Evolutionary conservation across 2,113 vertebrate genomes (phyloP).

Genomic region (Syngnathus scovelli): DNA sequence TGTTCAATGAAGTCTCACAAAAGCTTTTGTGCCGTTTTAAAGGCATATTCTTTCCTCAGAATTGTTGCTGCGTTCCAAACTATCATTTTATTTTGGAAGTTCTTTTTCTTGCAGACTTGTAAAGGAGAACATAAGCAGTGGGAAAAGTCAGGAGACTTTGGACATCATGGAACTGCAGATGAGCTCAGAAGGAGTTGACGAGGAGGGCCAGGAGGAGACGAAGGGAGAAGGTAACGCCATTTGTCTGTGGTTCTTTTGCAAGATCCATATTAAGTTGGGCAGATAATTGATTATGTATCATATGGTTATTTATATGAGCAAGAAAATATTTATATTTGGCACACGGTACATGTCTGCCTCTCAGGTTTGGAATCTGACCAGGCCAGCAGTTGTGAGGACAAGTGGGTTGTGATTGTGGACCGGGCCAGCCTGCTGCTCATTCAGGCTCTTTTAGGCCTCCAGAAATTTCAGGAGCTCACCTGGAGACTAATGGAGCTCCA

Average conservation of each 20-base stretch:
- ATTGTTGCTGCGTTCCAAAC: background rate
- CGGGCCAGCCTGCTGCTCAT: conserved; percentile 59
- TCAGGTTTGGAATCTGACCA: too few species aligned
- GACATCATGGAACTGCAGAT: conserved; percentile 36
- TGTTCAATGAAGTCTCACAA: background rate
- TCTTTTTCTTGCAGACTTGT: conserved; percentile 40
- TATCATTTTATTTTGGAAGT: background rate
- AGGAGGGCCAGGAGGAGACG: conserved; percentile 28
- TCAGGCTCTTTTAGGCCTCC: conserved; percentile 54
- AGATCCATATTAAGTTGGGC: background rate
- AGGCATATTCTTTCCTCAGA: background rate
- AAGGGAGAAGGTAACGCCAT: conserved; percentile 43
- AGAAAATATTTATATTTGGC: too few species aligned
- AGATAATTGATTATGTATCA: too few species aligned
- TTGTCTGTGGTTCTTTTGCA: background rate
- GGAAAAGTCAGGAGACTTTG: conserved; percentile 50
- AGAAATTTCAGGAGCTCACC: conserved; percentile 57
- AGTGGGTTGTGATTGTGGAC: conserved; percentile 66
- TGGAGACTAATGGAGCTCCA: conserved; percentile 75
- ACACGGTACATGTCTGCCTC: too few species aligned
- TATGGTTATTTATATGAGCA: too few species aligned
- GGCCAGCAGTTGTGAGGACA: conserved; percentile 36
- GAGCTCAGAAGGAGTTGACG: conserved; percentile 40
- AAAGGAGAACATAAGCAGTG: conserved; percentile 41
- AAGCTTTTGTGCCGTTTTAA: background rate